A percentile compares a stretch with the other conserved stretches of the same genome.
These are phyloP conservation scores for Euspilapteryx auroguttella DNA, from an alignment of 2,888 invertebrate species.

Conservation along the genomic window DNA sequence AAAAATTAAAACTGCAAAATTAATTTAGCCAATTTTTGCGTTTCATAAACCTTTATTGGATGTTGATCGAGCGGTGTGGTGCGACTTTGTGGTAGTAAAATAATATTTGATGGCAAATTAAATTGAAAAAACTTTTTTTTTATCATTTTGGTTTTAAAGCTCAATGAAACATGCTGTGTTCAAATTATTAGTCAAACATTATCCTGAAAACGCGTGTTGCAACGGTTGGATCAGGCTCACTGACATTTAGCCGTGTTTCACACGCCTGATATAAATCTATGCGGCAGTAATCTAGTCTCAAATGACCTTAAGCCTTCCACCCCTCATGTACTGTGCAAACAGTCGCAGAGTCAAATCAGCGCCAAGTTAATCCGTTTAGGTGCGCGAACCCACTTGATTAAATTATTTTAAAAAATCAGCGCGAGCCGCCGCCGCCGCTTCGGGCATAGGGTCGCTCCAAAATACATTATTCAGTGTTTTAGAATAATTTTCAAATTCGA, in stretches of 20 bases:
- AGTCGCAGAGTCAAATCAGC: slow-evolving; percentile 52
- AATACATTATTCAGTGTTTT: slow-evolving; percentile 63
- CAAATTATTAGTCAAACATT: too few relatives aligned
- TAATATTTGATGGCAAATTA: neutral
- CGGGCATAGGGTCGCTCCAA: slow-evolving; percentile 45
- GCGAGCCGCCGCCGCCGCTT: slow-evolving; percentile 38
- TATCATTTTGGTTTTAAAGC: too few relatives aligned
- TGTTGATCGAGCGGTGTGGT: slow-evolving; percentile 10
- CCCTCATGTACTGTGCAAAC: slow-evolving; percentile 45
- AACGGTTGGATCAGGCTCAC: too few relatives aligned
- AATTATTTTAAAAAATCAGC: slow-evolving; percentile 60
- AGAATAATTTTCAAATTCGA: slow-evolving; percentile 64
- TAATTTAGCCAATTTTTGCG: slow-evolving; percentile 40
- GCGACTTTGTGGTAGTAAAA: neutral
- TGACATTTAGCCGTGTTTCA: too few relatives aligned
- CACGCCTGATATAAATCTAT: too few relatives aligned
- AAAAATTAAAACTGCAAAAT: slow-evolving; percentile 53
- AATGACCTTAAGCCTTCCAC: slow-evolving; percentile 34
- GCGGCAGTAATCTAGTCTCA: too few relatives aligned
- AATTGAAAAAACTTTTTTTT: too few relatives aligned
- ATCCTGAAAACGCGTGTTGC: too few relatives aligned
- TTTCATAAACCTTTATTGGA: slow-evolving; percentile 42
- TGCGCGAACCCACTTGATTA: slow-evolving; percentile 61
- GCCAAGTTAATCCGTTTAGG: slow-evolving; percentile 60
- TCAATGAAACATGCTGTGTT: too few relatives aligned